Evolutionary conservation across 2,113 vertebrate species (phyloP).

Genomic region (Takifugu flavidus): DNA sequence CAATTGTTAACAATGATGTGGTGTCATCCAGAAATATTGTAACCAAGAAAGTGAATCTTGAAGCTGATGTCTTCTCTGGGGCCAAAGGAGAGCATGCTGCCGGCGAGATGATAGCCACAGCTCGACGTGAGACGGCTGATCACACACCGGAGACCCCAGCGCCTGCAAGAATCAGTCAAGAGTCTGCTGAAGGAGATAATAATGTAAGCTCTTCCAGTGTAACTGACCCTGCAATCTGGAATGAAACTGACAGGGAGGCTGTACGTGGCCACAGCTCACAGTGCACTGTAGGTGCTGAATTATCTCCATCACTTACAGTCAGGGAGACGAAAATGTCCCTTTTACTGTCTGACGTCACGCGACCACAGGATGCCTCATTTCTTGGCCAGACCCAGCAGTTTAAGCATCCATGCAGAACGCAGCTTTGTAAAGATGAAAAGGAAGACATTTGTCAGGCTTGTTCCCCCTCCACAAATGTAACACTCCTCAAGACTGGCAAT

Average conservation of each 20-base stretch:
- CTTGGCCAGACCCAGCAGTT: conserved; percentile 1
- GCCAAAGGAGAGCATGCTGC: conserved; percentile 20
- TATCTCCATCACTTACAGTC: conserved; percentile 35
- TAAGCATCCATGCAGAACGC: conserved; percentile 10
- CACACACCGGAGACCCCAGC: conserved; percentile 35
- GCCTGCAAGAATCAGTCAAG: conserved; percentile 43
- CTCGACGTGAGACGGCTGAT: conserved; percentile 39
- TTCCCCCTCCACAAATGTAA: conserved; percentile 1
- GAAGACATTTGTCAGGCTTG: conserved; percentile 18
- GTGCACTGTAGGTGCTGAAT: conserved; percentile 30
- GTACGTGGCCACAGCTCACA: conserved; percentile 30
- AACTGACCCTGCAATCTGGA: conserved; percentile 61
- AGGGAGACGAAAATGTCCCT: conserved; percentile 15
- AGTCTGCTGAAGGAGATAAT: conserved; percentile 57
- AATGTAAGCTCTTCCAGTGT: conserved; percentile 39
- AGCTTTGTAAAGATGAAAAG: conserved; percentile 25
- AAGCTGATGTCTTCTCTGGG: conserved; percentile 22
- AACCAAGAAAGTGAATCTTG: conserved; percentile 10
- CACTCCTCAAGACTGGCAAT: conserved; percentile 3
- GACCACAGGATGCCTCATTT: conserved; percentile 18
- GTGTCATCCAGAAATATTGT: conserved; percentile 28
- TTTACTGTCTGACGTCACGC: background rate
- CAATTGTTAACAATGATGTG: conserved; percentile 18
- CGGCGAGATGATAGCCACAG: conserved; percentile 30
- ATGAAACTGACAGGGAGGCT: conserved; percentile 37